Percentiles rank a stretch among this genome's conserved stretches.
Conservation (phyloP, 2,797 vertebrate genomes). For the Channa striata region DNA sequence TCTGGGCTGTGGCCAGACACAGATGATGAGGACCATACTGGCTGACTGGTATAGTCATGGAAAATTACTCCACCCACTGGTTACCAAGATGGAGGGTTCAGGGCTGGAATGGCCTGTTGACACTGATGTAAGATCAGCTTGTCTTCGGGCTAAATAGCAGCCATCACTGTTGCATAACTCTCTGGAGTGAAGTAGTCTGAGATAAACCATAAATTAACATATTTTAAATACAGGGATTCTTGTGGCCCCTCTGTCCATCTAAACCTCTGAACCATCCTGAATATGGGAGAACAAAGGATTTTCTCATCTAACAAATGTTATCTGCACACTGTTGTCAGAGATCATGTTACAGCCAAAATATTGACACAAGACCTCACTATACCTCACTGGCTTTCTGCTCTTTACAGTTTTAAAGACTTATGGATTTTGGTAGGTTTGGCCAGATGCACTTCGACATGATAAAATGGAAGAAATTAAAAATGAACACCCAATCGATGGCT, state of each 20-base stretch:
- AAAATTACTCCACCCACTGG: constrained; percentile 47
- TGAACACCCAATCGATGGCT: constrained; percentile 44
- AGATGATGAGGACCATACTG: constrained; percentile 13
- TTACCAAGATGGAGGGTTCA: constrained; percentile 32
- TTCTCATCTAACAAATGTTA: not conserved
- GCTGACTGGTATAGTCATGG: constrained; percentile 44
- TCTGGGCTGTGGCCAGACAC: constrained; percentile 6
- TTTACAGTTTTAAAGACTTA: constrained; percentile 3
- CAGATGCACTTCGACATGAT: constrained; percentile 26
- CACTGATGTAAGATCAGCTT: constrained; percentile 56
- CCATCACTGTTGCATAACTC: constrained; percentile 30
- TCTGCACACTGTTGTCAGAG: constrained; percentile 16
- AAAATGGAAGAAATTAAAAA: constrained; percentile 37
- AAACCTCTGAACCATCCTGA: constrained; percentile 27
- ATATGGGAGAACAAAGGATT: constrained; percentile 11
- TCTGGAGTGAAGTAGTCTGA: constrained; percentile 20
- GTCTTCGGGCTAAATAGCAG: constrained; percentile 8
- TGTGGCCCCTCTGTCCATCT: not conserved
- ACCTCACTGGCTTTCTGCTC: constrained; percentile 8
- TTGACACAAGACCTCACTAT: constrained; percentile 8
- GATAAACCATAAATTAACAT: constrained; percentile 31
- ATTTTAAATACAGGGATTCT: constrained; percentile 18
- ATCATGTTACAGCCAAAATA: constrained; percentile 19
- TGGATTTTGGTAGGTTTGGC: constrained; percentile 30
- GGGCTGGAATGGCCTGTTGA: constrained; percentile 28